Conservation (phyloP, 2,113 vertebrate species). For the Phylloscopus whistleri region DNA sequence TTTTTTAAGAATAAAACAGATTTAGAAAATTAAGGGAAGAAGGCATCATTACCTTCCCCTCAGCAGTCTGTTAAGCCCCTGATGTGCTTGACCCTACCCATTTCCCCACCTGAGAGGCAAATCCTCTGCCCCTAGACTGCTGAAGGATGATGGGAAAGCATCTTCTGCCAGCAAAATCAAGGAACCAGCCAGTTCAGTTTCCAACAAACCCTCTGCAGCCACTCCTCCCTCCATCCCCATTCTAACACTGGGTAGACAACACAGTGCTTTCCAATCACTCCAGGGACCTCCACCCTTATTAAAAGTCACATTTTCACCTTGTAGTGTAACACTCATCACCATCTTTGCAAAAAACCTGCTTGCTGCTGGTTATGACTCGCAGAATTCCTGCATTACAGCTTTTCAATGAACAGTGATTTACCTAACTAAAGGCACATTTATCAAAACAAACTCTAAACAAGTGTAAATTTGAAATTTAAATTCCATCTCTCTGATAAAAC, state of each 20-base stretch:
- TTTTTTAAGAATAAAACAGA: not conserved
- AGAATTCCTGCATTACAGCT: not conserved
- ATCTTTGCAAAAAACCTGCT: not conserved
- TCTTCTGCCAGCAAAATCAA: accelerated
- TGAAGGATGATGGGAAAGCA: not conserved
- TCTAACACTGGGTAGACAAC: not conserved
- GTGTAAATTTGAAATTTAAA: not conserved
- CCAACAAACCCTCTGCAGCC: not conserved
- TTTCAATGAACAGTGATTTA: not conserved
- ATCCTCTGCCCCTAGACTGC: not conserved
- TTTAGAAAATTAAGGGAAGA: not conserved
- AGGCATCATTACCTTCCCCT: not conserved
- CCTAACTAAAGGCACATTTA: not conserved
- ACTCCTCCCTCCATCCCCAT: not conserved
- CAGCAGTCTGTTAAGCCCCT: not conserved
- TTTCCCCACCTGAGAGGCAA: not conserved
- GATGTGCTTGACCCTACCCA: not conserved
- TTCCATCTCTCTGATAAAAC: not conserved
- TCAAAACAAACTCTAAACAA: not conserved
- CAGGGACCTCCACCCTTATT: not conserved
- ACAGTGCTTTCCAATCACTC: not conserved
- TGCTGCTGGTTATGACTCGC: accelerated
- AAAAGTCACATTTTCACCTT: not conserved
- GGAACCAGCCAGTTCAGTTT: not conserved
- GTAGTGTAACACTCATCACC: not conserved